These are phyloP conservation scores for Nycticorax nycticorax DNA, from an alignment of 2,113 vertebrate species.

Conservation along the genomic window DNA sequence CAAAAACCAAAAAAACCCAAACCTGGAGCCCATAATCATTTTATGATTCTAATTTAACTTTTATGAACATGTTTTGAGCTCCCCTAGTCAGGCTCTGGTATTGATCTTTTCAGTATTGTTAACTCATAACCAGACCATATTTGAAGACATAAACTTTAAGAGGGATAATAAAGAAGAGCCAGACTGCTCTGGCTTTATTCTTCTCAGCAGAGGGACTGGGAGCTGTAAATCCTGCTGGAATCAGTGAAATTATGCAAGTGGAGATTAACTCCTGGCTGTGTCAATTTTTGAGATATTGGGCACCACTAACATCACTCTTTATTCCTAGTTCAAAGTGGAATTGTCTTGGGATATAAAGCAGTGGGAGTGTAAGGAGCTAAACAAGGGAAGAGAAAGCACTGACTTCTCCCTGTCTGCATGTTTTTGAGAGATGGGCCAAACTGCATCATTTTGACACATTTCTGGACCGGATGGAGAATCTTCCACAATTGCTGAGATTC, in stretches of 20 bases:
- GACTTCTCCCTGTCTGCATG: background rate
- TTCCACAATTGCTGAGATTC: background rate
- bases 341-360: background rate
- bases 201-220: constrained; percentile 6
- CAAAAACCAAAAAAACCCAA: background rate
- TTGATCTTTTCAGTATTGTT: constrained; percentile 75
- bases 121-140: constrained; percentile 77
- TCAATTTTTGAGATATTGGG: background rate
- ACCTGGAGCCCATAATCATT: constrained; percentile 59
- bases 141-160: constrained; percentile 80
- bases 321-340: background rate
- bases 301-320: background rate
- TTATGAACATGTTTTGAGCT: constrained; percentile 75
- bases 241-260: constrained; percentile 45
- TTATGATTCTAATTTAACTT: constrained; percentile 75
- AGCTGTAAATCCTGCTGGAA: constrained; percentile 65
- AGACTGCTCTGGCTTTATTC: constrained; percentile 41
- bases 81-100: constrained; percentile 64
- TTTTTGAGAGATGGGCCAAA: background rate
- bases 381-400: background rate
- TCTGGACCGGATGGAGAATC: background rate
- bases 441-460: background rate
- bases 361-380: background rate
- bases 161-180: constrained; percentile 72
- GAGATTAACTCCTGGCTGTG: constrained; percentile 20